Evolutionary conservation across 2,888 invertebrate species (phyloP), one percentile per base, ranked within the genome.

Genomic region (Diaphora mendica): DNA sequence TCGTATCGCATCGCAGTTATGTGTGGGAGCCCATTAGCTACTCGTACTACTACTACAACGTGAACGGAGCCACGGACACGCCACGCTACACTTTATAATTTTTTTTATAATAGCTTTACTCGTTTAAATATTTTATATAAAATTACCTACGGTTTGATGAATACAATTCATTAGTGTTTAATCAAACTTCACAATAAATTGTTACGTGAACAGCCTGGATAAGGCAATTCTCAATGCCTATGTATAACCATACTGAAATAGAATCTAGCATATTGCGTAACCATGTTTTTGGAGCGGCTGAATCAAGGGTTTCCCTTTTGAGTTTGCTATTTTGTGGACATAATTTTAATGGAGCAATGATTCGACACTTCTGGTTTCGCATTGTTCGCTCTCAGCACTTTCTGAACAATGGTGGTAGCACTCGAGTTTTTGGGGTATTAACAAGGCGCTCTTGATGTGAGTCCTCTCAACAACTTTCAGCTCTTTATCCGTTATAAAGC

Each of bases 401-500:
- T 73, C 77, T 72, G 81, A 84, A 87, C 86, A 89, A 89, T 86
- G 78, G 78, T 76, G 82, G 70, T 71, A 75, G 74, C 82, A 82
- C 87, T 89, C 73, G 78, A 87, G 85, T 85, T 87, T 85, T 86
- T 85, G 77, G 82, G 80, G 85, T 87, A 88, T 88, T 88, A 88
- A 87, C 84, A 86, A 89, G 86, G 76, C 74, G 73, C 80, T 73
- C 87, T 86, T 75, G 72, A 81, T 77, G 79, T 72, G 80, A 88
- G 88, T 86, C 82, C 82, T 78, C 71, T 80, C 77, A 71, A 73
- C 73, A 70, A 77, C 76, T 82, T 78, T 71, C 62, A 73, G 77
- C 73, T 73, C 77, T 81, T 72, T 76, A 76, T 79, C 82, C 77
- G 73, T 77, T 80, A 84, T 77, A 75, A 77, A 79, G 78, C 69